Conservation (phyloP, 2,797 vertebrate genomes). For the Telmatherina bonti region DNA sequence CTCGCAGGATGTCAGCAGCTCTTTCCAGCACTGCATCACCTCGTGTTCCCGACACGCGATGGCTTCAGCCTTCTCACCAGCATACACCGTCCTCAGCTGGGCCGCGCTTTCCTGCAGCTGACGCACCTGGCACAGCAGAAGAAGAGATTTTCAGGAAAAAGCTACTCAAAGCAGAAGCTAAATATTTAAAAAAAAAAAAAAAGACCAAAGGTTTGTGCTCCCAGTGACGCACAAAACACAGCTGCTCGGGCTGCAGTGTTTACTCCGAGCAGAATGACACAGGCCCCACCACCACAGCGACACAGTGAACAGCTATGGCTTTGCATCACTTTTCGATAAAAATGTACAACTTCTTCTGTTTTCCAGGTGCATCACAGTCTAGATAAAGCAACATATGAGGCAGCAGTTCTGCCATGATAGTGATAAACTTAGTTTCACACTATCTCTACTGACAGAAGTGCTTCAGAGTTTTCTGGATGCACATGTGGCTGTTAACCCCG, state of each 20-base stretch:
- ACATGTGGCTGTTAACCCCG: too few relatives aligned
- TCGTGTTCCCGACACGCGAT: constrained; percentile 92
- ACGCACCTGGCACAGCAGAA: constrained; percentile 81
- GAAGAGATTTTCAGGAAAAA: constrained; percentile 9
- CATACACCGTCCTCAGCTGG: constrained; percentile 93
- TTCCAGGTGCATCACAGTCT: constrained; percentile 33
- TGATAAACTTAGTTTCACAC: constrained; percentile 8
- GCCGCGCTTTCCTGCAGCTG: constrained; percentile 94
- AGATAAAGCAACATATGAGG: constrained; percentile 18
- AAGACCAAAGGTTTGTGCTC: constrained; percentile 27
- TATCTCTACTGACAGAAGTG: too few relatives aligned
- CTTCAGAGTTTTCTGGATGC: too few relatives aligned
- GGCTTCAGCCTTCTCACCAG: constrained; percentile 92
- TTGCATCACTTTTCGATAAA: constrained; percentile 16
- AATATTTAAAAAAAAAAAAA: constrained; percentile 1
- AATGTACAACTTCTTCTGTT: neutral
- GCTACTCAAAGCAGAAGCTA: constrained; percentile 5
- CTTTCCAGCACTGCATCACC: constrained; percentile 92
- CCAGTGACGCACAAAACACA: constrained; percentile 48
- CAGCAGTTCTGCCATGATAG: neutral
- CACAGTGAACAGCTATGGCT: constrained; percentile 48
- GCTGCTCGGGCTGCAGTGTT: constrained; percentile 47
- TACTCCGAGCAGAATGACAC: constrained; percentile 7
- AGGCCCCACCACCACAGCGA: constrained; percentile 14
- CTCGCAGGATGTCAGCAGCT: constrained; percentile 91